phyloP scores from a whole-genome alignment of 1,140 invertebrate species.

The Fopius arisanus region DNA sequence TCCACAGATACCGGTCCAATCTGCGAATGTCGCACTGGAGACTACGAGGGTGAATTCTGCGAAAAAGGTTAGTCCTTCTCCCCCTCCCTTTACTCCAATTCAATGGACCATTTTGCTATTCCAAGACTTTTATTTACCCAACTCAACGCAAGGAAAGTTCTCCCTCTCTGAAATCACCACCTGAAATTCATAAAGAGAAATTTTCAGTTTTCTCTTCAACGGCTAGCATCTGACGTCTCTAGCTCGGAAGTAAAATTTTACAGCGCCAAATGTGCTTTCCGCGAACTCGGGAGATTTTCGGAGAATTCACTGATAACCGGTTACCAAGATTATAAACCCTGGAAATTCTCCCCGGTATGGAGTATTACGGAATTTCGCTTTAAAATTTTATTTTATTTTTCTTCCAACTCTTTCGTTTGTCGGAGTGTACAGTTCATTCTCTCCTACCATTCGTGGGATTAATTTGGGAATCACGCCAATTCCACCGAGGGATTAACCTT shows the following conservation, averaged over 20 bases:
- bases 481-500: neutral
- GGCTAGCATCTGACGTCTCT: too few relatives aligned
- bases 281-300: neutral
- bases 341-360: neutral
- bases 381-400: neutral
- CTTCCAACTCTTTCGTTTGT: neutral
- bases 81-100: neutral
- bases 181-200: too few relatives aligned
- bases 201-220: too few relatives aligned
- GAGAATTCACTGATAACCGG: neutral
- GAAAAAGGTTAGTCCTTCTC: conserved; percentile 85
- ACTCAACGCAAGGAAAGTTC: neutral
- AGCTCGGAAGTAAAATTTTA: neutral
- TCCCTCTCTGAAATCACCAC: neutral
- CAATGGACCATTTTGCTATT: neutral
- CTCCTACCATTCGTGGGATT: neutral
- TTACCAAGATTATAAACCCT: neutral
- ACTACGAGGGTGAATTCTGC: conserved; percentile 91
- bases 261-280: neutral
- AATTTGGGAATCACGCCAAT: neutral
- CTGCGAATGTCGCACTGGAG: conserved; percentile 90
- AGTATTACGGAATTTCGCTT: too few relatives aligned
- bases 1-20: conserved; percentile 91
- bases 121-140: neutral
- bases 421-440: neutral